A percentile compares a stretch with the other conserved stretches of the same genome.
Evolutionary conservation across 2,888 invertebrate species (phyloP).

Genomic region (Pecten maximus): DNA sequence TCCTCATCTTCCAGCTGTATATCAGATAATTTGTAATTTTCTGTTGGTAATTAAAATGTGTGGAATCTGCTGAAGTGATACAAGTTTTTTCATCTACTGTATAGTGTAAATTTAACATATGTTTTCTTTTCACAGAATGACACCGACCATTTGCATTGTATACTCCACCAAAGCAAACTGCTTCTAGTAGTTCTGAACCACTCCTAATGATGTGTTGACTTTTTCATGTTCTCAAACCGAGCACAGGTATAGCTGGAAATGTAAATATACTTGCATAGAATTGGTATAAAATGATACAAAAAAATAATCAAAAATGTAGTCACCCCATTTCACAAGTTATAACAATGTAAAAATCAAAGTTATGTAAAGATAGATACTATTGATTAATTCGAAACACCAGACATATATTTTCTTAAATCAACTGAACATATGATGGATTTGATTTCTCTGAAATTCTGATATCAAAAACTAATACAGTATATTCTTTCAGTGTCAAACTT

Average conservation of each 20-base stretch:
- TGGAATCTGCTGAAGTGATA: neutral
- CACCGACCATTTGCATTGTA: slow-evolving; percentile 13
- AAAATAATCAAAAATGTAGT: slow-evolving; percentile 6
- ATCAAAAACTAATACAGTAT: too few species aligned
- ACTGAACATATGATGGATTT: too few species aligned
- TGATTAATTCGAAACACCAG: too few species aligned
- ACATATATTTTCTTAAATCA: too few species aligned
- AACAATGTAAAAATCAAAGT: too few species aligned
- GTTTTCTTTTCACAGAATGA: neutral
- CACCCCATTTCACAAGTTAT: neutral
- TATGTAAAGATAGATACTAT: too few species aligned
- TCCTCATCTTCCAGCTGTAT: too few species aligned
- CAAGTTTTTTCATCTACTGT: neutral
- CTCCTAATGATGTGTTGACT: neutral
- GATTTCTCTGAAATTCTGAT: too few species aligned
- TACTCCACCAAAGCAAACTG: slow-evolving; percentile 25
- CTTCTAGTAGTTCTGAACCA: neutral
- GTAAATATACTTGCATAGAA: neutral
- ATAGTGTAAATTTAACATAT: neutral
- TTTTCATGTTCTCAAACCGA: neutral
- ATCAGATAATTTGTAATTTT: too few species aligned
- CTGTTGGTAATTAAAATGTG: too few species aligned
- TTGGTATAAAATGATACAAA: neutral
- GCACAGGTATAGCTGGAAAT: neutral
- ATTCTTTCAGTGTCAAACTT: too few species aligned